phyloP scores from a whole-genome alignment of 2,113 vertebrate species.

The Thamnophis sirtalis region DNA sequence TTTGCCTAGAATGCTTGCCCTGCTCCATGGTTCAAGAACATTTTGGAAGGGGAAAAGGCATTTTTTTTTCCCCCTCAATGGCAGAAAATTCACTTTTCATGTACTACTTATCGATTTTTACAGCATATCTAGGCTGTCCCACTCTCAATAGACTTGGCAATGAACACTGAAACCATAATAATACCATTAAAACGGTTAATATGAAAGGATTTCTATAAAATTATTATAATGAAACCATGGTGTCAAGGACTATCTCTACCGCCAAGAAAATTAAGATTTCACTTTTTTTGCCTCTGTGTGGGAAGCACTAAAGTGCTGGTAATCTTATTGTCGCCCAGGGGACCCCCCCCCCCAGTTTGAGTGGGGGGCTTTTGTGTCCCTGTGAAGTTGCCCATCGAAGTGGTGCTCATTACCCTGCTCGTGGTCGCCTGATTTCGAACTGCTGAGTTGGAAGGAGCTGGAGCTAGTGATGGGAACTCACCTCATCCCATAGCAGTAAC shows the following conservation, averaged over 20 bases:
- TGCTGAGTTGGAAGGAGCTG: background rate
- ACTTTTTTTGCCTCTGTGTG: fast-evolving
- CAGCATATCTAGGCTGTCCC: background rate
- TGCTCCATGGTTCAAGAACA: background rate
- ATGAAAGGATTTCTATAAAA: background rate
- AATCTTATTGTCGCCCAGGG: too few relatives aligned
- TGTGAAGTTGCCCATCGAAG: background rate
- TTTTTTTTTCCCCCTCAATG: background rate
- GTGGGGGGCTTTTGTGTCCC: background rate
- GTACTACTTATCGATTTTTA: background rate
- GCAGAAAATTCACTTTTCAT: background rate
- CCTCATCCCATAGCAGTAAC: background rate
- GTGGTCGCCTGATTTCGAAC: background rate
- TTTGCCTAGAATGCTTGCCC: background rate
- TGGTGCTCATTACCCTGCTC: background rate
- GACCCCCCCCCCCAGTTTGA: too few relatives aligned
- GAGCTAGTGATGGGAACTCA: background rate
- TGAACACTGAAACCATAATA: background rate
- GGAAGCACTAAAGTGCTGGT: too few relatives aligned
- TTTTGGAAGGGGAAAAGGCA: background rate
- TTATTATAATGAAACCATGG: background rate
- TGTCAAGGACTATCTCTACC: background rate
- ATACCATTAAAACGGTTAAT: background rate
- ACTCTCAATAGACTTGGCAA: background rate
- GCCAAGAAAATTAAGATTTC: background rate